Conservation (phyloP, 2,888 invertebrate species). For the Napeogenes sylphis region DNA sequence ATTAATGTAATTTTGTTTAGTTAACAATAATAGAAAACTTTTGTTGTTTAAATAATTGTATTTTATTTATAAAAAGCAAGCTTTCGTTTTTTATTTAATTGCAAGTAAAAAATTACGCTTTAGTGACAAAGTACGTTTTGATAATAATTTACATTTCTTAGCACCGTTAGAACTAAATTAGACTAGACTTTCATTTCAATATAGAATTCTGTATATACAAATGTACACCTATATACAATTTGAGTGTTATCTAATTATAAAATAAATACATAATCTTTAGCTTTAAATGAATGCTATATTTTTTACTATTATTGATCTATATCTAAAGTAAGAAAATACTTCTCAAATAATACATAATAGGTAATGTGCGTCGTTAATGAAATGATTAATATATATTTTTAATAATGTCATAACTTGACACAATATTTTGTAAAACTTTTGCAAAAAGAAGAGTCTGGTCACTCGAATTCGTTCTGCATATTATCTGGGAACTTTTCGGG, state of each 20-base stretch:
- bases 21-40: no score
- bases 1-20: no score
- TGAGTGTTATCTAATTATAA: slow-evolving; percentile 14
- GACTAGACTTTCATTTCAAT: slow-evolving; percentile 68
- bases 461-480: background rate
- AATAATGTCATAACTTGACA: background rate
- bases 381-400: background rate
- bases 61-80: background rate
- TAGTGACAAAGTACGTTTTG: slow-evolving; percentile 28
- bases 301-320: background rate
- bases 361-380: background rate
- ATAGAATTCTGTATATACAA: slow-evolving; percentile 51
- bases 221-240: slow-evolving; percentile 45
- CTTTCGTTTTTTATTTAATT: background rate
- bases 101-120: slow-evolving; percentile 12
- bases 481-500: background rate
- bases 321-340: background rate
- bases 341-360: no score
- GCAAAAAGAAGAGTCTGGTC: background rate
- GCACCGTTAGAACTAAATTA: slow-evolving; percentile 76
- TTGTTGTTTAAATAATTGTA: no score
- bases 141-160: slow-evolving; percentile 67
- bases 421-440: background rate
- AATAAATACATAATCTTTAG: slow-evolving; percentile 4
- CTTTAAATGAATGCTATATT: background rate